phyloP scores from a whole-genome alignment of 2,888 invertebrate genomes.

The Apotomis betuletana region DNA sequence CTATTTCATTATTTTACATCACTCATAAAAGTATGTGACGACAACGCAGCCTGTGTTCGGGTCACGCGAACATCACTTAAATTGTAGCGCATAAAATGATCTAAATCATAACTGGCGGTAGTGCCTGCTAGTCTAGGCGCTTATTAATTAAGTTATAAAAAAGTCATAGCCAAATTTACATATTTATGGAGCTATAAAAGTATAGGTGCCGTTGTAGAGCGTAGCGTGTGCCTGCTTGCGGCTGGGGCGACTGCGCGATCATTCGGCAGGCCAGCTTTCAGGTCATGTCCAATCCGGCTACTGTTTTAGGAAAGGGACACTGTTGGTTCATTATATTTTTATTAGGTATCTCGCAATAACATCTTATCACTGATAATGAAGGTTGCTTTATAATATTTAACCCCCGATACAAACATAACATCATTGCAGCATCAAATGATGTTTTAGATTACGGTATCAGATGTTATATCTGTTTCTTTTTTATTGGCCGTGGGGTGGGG shows the following conservation, averaged over 20 bases:
- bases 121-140: slow-evolving; percentile 50
- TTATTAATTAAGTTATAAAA: slow-evolving; percentile 83
- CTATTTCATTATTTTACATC: slow-evolving; percentile 80
- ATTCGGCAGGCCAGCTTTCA: neutral
- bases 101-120: slow-evolving; percentile 74
- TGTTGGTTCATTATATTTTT: neutral
- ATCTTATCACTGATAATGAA: too few species aligned
- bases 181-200: slow-evolving; percentile 75
- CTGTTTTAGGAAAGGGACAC: neutral
- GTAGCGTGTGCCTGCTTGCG: slow-evolving; percentile 32
- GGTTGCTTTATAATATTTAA: too few species aligned
- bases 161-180: slow-evolving; percentile 80
- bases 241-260: slow-evolving; percentile 19
- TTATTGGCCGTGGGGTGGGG: too few species aligned
- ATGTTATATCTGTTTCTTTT: too few species aligned
- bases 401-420: too few species aligned
- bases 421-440: too few species aligned
- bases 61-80: slow-evolving; percentile 81
- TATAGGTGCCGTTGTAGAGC: slow-evolving; percentile 41
- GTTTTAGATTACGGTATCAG: too few species aligned
- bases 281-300: neutral
- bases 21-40: slow-evolving; percentile 76
- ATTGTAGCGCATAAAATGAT: slow-evolving; percentile 75
- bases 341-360: too few species aligned
- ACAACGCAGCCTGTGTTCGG: slow-evolving; percentile 55